Conservation (phyloP, 2,888 invertebrate species). For the Epinotia ramella region DNA sequence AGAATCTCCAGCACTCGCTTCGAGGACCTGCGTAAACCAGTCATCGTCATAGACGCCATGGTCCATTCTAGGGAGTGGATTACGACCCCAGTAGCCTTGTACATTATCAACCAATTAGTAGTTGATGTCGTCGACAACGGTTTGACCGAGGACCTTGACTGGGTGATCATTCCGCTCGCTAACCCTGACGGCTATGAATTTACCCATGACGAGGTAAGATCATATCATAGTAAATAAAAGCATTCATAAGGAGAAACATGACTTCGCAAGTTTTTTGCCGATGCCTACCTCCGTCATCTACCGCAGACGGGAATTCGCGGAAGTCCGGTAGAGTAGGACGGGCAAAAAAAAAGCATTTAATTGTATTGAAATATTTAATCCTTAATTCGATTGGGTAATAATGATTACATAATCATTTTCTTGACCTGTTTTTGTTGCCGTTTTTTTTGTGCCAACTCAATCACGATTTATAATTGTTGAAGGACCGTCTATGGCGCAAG, state of each 20-base stretch:
- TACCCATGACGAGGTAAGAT: slow-evolving; percentile 79
- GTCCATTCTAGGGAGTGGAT: slow-evolving; percentile 91
- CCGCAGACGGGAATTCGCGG: too few relatives aligned
- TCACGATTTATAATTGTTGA: neutral
- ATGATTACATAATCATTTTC: too few relatives aligned
- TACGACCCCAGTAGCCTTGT: slow-evolving; percentile 88
- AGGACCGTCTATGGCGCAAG: slow-evolving; percentile 90
- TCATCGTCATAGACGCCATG: slow-evolving; percentile 86
- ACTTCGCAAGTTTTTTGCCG: slow-evolving; percentile 13
- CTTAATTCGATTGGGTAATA: too few relatives aligned
- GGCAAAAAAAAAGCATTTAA: too few relatives aligned
- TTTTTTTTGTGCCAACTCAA: too few relatives aligned
- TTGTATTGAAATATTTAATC: too few relatives aligned
- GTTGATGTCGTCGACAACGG: slow-evolving; percentile 79
- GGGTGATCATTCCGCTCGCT: slow-evolving; percentile 87
- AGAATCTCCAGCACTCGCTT: slow-evolving; percentile 84
- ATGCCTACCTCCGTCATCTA: too few relatives aligned
- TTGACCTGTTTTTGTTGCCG: too few relatives aligned
- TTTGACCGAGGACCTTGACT: slow-evolving; percentile 86
- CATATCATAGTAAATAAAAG: slow-evolving; percentile 33
- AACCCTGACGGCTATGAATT: slow-evolving; percentile 92
- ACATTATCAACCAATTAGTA: slow-evolving; percentile 88
- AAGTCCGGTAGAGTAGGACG: too few relatives aligned
- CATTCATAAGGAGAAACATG: neutral
- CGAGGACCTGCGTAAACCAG: slow-evolving; percentile 79